Conservation (phyloP, 2,113 vertebrate genomes). For the Phrynosoma blainvillii region DNA sequence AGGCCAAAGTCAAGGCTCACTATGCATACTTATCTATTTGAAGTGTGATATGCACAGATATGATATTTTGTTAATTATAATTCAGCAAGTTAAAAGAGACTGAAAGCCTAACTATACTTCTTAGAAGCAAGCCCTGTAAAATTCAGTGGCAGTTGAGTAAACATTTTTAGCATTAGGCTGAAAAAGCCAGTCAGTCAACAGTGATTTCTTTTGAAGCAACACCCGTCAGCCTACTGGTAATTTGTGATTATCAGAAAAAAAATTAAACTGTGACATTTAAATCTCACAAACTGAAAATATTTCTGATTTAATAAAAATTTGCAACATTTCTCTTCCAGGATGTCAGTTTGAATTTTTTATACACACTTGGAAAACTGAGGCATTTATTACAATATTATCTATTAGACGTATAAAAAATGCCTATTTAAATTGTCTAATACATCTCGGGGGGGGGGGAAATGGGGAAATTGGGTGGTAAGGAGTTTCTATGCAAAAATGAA, state of each 20-base stretch:
- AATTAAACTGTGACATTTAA: neutral
- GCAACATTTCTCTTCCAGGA: neutral
- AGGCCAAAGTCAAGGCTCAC: slow-evolving; percentile 9
- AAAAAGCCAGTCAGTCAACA: neutral
- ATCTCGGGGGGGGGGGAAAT: slow-evolving; percentile 9
- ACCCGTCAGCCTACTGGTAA: slow-evolving; percentile 4
- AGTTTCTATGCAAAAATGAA: slow-evolving; percentile 26
- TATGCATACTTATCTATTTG: slow-evolving; percentile 29
- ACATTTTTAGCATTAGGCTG: neutral
- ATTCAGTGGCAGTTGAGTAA: neutral
- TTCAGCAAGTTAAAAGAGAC: slow-evolving; percentile 37
- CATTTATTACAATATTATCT: slow-evolving; percentile 9
- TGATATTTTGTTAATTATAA: slow-evolving; percentile 34
- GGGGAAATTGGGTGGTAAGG: slow-evolving; percentile 31
- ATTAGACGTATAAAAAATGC: slow-evolving; percentile 3
- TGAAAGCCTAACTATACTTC: slow-evolving; percentile 1
- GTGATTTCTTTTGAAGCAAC: slow-evolving; percentile 19
- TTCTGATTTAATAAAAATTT: slow-evolving; percentile 9
- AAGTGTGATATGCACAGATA: slow-evolving; percentile 36
- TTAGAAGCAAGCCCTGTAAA: neutral
- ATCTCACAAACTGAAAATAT: neutral
- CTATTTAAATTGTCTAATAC: neutral
- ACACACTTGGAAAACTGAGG: slow-evolving; percentile 20
- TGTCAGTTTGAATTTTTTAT: neutral
- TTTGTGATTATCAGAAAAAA: neutral